Evolutionary conservation across 2,113 vertebrate species (phyloP).

Genomic region (Bos indicus): DNA sequence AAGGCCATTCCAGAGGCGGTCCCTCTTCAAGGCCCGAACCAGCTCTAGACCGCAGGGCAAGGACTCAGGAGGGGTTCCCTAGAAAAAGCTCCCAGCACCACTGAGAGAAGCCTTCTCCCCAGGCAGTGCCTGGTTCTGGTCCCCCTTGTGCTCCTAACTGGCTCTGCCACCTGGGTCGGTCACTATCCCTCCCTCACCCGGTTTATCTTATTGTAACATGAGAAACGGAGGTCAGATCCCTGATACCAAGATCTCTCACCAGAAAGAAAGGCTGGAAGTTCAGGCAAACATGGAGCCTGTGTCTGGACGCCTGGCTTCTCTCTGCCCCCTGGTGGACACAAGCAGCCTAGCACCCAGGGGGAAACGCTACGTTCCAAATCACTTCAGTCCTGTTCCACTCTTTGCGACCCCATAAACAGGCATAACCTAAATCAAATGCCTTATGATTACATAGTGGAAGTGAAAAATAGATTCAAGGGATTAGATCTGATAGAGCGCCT

Average conservation of each 20-base stretch:
- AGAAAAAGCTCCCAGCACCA: not conserved
- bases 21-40: not conserved
- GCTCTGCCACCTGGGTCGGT: not conserved
- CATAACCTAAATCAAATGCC: not conserved
- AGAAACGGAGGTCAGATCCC: not conserved
- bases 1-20: not conserved
- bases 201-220: not conserved
- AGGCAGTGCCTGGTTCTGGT: not conserved
- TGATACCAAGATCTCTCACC: not conserved
- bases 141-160: not conserved
- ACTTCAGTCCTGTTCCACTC: not conserved
- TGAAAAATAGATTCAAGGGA: not conserved
- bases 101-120: not conserved
- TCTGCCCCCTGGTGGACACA: slow-evolving; percentile 53
- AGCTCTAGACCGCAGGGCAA: not conserved
- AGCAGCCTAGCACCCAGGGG: not conserved
- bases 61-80: not conserved
- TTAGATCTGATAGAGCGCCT: not conserved
- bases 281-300: not conserved
- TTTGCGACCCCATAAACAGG: not conserved
- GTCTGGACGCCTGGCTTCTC: not conserved
- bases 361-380: not conserved
- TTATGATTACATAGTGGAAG: not conserved
- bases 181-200: not conserved
- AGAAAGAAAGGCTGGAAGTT: slow-evolving; percentile 23